Evolutionary conservation across 2,797 vertebrate genomes (phyloP), one percentile per base, ranked within the genome.

Genomic region (Stomatorhinus walkeri): DNA sequence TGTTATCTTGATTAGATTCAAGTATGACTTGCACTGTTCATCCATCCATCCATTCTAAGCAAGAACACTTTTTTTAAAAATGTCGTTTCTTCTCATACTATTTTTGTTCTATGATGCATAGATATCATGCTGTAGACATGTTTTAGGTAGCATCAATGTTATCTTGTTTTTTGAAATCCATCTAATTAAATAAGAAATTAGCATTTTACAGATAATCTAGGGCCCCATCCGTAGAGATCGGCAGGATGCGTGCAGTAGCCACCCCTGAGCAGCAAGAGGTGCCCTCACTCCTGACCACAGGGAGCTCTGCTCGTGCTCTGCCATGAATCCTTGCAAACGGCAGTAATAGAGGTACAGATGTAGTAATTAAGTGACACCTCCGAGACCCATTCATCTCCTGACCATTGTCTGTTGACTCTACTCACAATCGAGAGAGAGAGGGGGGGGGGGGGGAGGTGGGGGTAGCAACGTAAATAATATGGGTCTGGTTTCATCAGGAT

Each of bases 361-460:
- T 68, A 89, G 76, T 88, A 85, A 89, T 88, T 89, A 85, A 88
- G 54, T 85, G 54, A 79, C 61, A 61, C 40, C 79, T 51, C 86
- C 5, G 28, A 68, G 81, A 54, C 79, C 76, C 61, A 85, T 88
- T 88, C 81, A 52, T 89, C 89, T 88, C 48, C 59, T 85, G 87
- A 88, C 87, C 89, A 68, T 46, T 87, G 40, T 88, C 46, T 72
- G 87, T 64, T 54, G 48, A 89, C 48, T 89, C 52, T 22, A 1
- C 24, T 68, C 86, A 43, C 68, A 36, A 40, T 48, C 28, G 43
- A 61, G 54, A 88, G 46, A 87, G 52, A 46, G 49, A 48, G 40
- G 22, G 52, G 2, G 19, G 49, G 24, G 68, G 52, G 52, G 59
- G 8, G 22, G 8, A 2, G 8, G 24, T n/a, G 64, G 0, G 46